Evolutionary conservation across 2,113 vertebrate genomes (phyloP).

Genomic region (Cairina moschata): DNA sequence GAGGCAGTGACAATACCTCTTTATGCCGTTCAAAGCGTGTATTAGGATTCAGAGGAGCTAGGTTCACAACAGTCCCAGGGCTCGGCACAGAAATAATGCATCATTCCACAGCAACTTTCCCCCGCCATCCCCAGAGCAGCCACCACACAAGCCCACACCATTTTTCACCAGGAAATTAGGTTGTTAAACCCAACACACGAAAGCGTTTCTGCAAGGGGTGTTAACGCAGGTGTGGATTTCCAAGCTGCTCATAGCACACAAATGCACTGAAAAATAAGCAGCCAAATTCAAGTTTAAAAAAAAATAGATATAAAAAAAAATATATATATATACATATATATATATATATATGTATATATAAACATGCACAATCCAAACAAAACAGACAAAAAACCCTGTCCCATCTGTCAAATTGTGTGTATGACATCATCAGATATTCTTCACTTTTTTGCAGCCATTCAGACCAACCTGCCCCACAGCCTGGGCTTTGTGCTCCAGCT

Average conservation of each 20-base stretch:
- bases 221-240: slow-evolving; percentile 51
- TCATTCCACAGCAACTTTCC: slow-evolving; percentile 39
- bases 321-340: too few relatives aligned
- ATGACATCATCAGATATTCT: slow-evolving; percentile 83
- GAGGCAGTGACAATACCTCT: slow-evolving; percentile 57
- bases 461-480: slow-evolving; percentile 73
- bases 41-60: slow-evolving; percentile 39
- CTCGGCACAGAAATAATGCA: slow-evolving; percentile 56
- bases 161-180: slow-evolving; percentile 67
- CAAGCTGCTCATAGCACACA: not conserved
- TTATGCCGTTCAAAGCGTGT: slow-evolving; percentile 61
- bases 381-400: slow-evolving; percentile 39
- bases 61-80: slow-evolving; percentile 47
- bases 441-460: slow-evolving; percentile 81
- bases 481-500: slow-evolving; percentile 86
- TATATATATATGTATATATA: not conserved
- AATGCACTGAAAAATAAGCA: slow-evolving; percentile 66
- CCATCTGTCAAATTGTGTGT: slow-evolving; percentile 78
- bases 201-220: not conserved
- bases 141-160: slow-evolving; percentile 34
- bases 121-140: slow-evolving; percentile 3
- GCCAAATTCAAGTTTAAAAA: slow-evolving; percentile 57
- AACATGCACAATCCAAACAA: not conserved
- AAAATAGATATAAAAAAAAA: too few relatives aligned
- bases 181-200: slow-evolving; percentile 23